phyloP scores from a whole-genome alignment of 2,797 vertebrate species.

The Crocodylus rhombifer region DNA sequence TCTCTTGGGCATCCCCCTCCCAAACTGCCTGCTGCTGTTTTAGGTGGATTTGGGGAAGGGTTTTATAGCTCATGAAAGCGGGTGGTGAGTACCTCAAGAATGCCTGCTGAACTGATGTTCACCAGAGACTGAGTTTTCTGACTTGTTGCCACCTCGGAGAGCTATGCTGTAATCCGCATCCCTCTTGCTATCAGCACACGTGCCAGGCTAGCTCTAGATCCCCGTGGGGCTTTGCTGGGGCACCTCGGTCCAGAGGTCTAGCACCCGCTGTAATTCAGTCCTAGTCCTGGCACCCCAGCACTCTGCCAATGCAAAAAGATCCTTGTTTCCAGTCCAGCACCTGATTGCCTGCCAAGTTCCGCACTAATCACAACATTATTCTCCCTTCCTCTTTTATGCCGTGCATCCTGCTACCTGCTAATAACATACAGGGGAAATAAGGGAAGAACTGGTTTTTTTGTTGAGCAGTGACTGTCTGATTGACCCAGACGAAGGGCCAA shows the following conservation, averaged over 20 bases:
- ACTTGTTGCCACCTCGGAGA: neutral
- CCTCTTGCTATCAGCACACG: neutral
- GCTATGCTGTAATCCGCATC: neutral
- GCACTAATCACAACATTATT: neutral
- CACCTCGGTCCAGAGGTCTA: neutral
- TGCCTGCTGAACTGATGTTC: neutral
- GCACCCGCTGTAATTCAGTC: neutral
- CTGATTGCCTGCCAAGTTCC: neutral
- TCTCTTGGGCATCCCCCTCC: constrained; percentile 7
- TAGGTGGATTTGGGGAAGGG: neutral
- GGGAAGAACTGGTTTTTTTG: constrained; percentile 43
- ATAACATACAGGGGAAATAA: constrained; percentile 26
- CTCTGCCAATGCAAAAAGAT: constrained; percentile 22
- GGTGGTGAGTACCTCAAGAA: neutral
- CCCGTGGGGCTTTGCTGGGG: neutral
- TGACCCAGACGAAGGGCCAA: neutral
- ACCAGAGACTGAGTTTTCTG: neutral
- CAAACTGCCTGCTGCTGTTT: neutral
- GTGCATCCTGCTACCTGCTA: constrained; percentile 23
- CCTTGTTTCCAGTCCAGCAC: constrained; percentile 14
- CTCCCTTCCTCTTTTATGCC: constrained; percentile 15
- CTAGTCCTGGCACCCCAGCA: neutral
- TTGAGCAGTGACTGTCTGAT: neutral
- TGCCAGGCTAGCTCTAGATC: neutral
- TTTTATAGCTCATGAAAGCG: neutral